Evolutionary conservation across 2,888 invertebrate genomes (phyloP).

Genomic region (Dryocosmus kuriphilus): DNA sequence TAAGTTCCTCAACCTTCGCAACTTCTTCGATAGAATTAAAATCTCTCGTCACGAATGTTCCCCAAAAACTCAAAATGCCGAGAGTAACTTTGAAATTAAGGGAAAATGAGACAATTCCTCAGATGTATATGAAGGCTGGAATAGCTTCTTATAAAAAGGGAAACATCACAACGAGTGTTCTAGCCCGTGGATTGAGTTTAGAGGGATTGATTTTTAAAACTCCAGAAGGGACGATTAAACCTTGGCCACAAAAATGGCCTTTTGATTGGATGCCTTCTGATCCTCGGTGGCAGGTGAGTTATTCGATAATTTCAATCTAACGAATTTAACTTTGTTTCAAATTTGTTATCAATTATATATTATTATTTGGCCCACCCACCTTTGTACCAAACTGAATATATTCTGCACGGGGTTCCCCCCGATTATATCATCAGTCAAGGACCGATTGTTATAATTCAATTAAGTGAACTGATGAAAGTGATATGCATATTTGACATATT

Average conservation of each 20-base stretch:
- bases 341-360: no score
- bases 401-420: no score
- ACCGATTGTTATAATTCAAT: no score
- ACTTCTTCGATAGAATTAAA: constrained; percentile 42
- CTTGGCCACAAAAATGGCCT: constrained; percentile 84
- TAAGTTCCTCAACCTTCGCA: constrained; percentile 52
- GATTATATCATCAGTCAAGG: no score
- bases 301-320: constrained; percentile 28
- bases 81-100: constrained; percentile 66
- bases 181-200: constrained; percentile 69
- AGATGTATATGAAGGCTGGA: constrained; percentile 71
- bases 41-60: constrained; percentile 21
- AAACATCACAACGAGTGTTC: constrained; percentile 70
- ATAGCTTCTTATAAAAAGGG: constrained; percentile 72
- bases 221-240: constrained; percentile 73
- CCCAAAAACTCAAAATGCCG: constrained; percentile 62
- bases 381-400: no score
- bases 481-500: no score
- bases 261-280: constrained; percentile 83
- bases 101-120: constrained; percentile 70
- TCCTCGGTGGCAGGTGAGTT: constrained; percentile 84
- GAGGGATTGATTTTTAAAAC: constrained; percentile 71
- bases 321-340: no score
- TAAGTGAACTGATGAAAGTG: no score
- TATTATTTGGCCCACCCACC: no score